Evolutionary conservation across 2,888 invertebrate genomes (phyloP), one percentile per base, ranked within the genome.

Genomic region (Protophormia terraenovae): DNA sequence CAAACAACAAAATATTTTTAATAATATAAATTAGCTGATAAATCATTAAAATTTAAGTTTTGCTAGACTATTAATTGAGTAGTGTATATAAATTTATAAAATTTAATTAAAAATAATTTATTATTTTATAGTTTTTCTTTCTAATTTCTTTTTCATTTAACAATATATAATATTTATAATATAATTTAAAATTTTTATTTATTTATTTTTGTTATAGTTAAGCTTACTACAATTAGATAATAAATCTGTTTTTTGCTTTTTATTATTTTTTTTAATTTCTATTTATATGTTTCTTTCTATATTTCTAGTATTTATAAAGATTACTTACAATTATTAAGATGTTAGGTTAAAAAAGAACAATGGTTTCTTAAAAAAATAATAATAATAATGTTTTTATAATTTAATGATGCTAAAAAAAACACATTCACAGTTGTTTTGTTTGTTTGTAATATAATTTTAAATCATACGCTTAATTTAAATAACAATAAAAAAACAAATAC

Each of bases 221-320:
- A 80, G 80, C 80, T 83, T 86, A 82, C 75, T 78, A 76, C 82
- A 82, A 82, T 78, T 81, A 85, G 82, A 66, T 82, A 85, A 85
- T 81, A 78, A 85, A 78, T 82, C 45, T 72, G 35, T 58, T 60
- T 77, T 71, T 62, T 75, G 32, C 47, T 69, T 69, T 22, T 50
- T 50, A 50, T 50, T 19, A 19, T 3, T 50, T 66, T 55, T 29
- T 62, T n/a, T 32, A 47, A 16, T 55, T 4, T 62, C 16, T 47
- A 4, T 62, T n/a, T 38, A n/a, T 53, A 14, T 75, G 22, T 47
- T 58, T 50, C 10, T 69, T 41, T 64, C 47, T 7, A 1, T 69
- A 58, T 77, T 12, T 47, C 45, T 76, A 66, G 38, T 76, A 58
- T 69, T 67, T 71, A 60, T 82, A 85, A 77, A 66, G 50, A 47